Evolutionary conservation across 2,888 invertebrate species (phyloP), one percentile per base, ranked within the genome.

Genomic region (Troilus luridus): DNA sequence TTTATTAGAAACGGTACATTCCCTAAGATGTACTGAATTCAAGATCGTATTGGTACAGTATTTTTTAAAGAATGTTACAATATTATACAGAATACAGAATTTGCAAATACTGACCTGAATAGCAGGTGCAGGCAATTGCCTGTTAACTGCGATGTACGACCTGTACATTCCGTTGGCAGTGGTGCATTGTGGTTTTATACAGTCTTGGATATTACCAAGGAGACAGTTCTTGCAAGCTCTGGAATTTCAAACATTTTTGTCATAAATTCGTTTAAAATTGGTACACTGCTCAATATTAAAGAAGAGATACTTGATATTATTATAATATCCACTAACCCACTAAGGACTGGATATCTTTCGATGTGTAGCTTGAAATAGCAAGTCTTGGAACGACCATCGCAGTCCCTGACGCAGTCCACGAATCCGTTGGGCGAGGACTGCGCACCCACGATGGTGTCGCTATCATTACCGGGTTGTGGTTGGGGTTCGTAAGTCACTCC

Each of bases 121-220:
- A 14, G 94, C 92, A 0, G 95, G 95, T 41, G 95, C 95, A 0
- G 95, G 95, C 64, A 95, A 93, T 92, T 94, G 93, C 56, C 95
- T 94, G 93, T 95, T 95, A 60, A 95, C 94, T 19, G 94, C 94
- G 92, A 95, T 94, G 5, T 95, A 93, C 0, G 94, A 94, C 64
- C 94, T 94, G 92, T 94, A 94, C 19, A 94, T 93, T 3, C 95
- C 95, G 93, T 95, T 95, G 0, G 94, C 95, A 0, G 95, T 92
- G 56, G 95, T 93, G 92, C 95, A 95, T 93, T 95, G 94, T 1
- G 94, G 94, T n/a, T 94, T 93, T 88, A 93, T 92, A 92, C 95
- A 95, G 19, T 88, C 60, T 93, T 95, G 95, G 2, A 94, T 92
- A 7, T 88, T 88, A 7, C 93, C 92, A n/a, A 94, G 93, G 89